phyloP scores from a whole-genome alignment of 2,888 invertebrate species.

The Hyppa rectilinea region DNA sequence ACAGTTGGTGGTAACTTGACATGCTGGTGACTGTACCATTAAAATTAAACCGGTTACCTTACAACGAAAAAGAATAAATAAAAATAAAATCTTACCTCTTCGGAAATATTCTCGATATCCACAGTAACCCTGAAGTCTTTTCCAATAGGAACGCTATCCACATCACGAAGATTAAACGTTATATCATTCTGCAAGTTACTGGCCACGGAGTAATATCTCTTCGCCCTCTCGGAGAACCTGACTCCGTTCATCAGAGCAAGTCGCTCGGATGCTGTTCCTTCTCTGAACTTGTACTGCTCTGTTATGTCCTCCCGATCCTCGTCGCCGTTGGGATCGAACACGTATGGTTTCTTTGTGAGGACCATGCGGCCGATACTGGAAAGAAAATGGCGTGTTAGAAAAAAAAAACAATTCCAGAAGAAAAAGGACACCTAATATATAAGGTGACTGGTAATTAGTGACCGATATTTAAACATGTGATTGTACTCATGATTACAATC shows the following conservation, averaged over 20 bases:
- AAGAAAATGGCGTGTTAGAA: slow-evolving; percentile 1
- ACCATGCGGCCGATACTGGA: slow-evolving; percentile 94
- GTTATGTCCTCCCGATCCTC: slow-evolving; percentile 94
- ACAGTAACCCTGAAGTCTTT: slow-evolving; percentile 92
- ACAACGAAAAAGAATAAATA: not conserved
- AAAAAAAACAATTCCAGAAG: no score
- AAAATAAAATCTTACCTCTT: slow-evolving; percentile 78
- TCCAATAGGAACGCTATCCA: slow-evolving; percentile 93
- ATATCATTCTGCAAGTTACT: slow-evolving; percentile 91
- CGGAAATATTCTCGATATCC: slow-evolving; percentile 92
- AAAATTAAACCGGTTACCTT: not conserved
- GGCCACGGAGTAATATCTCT: slow-evolving; percentile 92
- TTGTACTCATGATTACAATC: no score
- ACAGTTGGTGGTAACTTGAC: no score
- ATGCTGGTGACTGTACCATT: no score
- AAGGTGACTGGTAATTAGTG: no score
- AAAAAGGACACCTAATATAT: no score
- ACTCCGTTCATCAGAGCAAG: slow-evolving; percentile 94
- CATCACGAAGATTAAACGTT: slow-evolving; percentile 91
- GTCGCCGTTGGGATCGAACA: slow-evolving; percentile 93
- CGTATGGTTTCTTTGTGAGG: slow-evolving; percentile 93
- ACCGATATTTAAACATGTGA: no score
- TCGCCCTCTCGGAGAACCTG: slow-evolving; percentile 92
- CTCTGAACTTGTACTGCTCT: slow-evolving; percentile 92
- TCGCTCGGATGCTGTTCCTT: slow-evolving; percentile 94